Evolutionary conservation across 2,113 vertebrate species (phyloP).

Genomic region (Albula glossodonta): DNA sequence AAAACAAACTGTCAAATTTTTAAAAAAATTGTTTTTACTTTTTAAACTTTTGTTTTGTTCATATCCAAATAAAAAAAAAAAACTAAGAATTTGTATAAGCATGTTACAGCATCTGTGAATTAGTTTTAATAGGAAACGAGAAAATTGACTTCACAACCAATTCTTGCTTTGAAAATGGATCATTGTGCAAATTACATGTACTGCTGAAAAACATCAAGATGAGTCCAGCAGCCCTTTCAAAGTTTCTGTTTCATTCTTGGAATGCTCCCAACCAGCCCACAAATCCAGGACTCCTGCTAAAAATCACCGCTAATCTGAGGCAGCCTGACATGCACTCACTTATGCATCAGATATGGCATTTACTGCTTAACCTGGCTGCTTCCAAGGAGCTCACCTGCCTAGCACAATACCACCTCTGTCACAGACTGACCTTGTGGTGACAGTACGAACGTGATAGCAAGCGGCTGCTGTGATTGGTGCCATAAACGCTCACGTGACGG

Average conservation of each 20-base stretch:
- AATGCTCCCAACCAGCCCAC: not conserved
- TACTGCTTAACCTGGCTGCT: not conserved
- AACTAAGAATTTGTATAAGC: no score
- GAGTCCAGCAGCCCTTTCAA: no score
- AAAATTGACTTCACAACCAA: no score
- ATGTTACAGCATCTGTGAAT: no score
- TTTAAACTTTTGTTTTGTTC: no score
- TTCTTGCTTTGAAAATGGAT: no score
- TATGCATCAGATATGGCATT: not conserved
- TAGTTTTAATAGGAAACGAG: no score
- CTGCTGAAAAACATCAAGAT: no score
- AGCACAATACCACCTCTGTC: not conserved
- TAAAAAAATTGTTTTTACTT: no score
- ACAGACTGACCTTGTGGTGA: conserved; percentile 42
- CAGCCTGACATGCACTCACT: not conserved
- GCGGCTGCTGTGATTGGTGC: not conserved
- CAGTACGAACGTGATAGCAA: conserved; percentile 13
- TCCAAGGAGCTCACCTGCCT: conserved; percentile 31
- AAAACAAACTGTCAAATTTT: no score
- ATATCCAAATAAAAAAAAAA: no score
- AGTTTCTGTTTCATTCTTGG: not conserved
- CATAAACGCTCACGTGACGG: not conserved
- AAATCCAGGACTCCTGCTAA: not conserved
- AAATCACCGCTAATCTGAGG: not conserved
- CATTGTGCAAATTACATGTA: no score